Base-by-base conservation (phyloP, 2,888 invertebrate species). In the Leptarthrus brevirostris region DNA sequence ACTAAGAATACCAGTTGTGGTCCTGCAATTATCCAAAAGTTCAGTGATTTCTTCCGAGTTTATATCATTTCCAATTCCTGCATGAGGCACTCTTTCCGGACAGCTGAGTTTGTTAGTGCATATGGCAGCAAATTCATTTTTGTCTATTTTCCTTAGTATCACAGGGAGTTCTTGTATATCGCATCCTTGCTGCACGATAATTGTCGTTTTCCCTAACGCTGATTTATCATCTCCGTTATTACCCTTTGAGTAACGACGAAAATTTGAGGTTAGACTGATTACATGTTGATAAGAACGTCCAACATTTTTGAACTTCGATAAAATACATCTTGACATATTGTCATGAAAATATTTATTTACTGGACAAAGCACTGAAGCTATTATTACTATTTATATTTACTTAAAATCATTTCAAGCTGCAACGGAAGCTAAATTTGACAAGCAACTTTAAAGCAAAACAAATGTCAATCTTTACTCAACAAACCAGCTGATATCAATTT, bases 101-200 rank as follows among this genome's bases (percentile, higher is more conserved):
- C 30, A 6, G 5, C 30, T 81, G 79, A 22, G 73, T 75, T 47
- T 40, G 26, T 66, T 44, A 10, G 40, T 20, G 16, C 64, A 66
- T 3, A 86, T 80, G 30, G 83, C 83, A 4, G 83, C 79, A 34
- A 88, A 78, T 77, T 87, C 84, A 79, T 83, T 74, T n/a, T 75
- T 74, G 6, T 73, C 86, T 34, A 87, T 79, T 80, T 85, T 88
- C 72, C 88, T 86, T 24, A 92, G 87, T 69, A 91, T 87, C 12
- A 90, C 84, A 1, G 91, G 91, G 58, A 92, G 85, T 81, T 92
- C 92, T 78, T 90, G 88, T 20, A 92, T 90, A 72, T 87, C 87
- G n/a, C 86, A 83, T 3, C 91, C 91, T 81, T 90, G 90, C 83
- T 92, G 91, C 71, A 90, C 84, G 54, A 92, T 81, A 74, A 91